These are phyloP conservation scores for Leptopilina myrica DNA, from an alignment of 2,888 invertebrate species.

Conservation along the genomic window DNA sequence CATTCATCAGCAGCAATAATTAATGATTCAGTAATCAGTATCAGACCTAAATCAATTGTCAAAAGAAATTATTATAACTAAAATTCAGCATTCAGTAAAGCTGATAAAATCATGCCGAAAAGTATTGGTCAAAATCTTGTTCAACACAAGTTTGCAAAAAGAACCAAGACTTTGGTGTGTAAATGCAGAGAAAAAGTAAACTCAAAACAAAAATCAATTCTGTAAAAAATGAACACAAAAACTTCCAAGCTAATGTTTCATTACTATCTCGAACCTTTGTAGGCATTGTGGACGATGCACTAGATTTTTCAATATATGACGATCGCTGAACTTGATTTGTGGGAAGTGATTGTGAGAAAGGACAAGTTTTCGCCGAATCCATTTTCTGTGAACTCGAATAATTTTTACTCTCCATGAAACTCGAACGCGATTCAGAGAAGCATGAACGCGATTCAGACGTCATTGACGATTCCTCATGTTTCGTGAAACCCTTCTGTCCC, in stretches of 20 bases:
- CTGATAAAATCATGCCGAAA: no score
- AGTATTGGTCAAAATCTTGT: no score
- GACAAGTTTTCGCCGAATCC: slow-evolving; percentile 55
- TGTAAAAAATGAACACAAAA: slow-evolving; percentile 53
- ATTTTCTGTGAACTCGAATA: slow-evolving; percentile 65
- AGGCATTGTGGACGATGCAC: slow-evolving; percentile 63
- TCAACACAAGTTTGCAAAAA: no score
- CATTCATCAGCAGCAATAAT: no score
- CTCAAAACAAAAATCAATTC: slow-evolving; percentile 39
- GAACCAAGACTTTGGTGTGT: no score
- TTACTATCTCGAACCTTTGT: slow-evolving; percentile 71
- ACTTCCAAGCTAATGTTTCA: slow-evolving; percentile 25
- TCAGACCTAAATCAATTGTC: no score
- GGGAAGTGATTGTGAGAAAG: slow-evolving; percentile 55
- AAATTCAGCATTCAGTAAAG: no score
- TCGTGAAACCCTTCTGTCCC: slow-evolving; percentile 56
- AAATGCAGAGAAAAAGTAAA: no score
- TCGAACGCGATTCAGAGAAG: slow-evolving; percentile 69
- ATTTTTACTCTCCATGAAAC: slow-evolving; percentile 69
- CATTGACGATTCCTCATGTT: slow-evolving; percentile 66
- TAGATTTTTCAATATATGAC: slow-evolving; percentile 69
- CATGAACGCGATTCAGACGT: slow-evolving; percentile 66
- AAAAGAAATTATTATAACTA: no score
- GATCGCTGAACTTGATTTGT: slow-evolving; percentile 66
- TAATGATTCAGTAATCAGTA: no score